A percentile compares a stretch with the other conserved stretches of the same genome.
phyloP scores from a whole-genome alignment of 2,888 invertebrate species.

The Steromphala cineraria region DNA sequence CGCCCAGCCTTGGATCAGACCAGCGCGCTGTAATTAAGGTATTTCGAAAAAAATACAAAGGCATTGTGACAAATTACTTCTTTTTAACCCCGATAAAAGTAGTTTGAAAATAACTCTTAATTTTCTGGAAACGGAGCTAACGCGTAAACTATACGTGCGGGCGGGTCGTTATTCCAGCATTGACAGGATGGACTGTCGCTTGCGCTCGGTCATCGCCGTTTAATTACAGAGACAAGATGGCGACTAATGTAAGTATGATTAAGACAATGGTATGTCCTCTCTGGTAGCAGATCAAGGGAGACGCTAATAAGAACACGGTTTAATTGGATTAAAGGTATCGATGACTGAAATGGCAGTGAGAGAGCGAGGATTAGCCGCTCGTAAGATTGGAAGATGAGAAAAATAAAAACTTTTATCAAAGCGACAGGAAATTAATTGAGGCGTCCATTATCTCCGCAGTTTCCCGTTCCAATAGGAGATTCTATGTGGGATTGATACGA shows the following conservation, averaged over 20 bases:
- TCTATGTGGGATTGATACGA: background rate
- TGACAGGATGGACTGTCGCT: background rate
- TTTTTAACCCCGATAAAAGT: slow-evolving; percentile 2
- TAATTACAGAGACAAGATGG: background rate
- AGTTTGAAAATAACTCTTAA: slow-evolving; percentile 13
- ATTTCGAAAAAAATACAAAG: background rate
- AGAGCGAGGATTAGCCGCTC: background rate
- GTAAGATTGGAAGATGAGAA: background rate
- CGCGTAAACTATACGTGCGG: background rate
- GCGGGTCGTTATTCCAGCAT: background rate
- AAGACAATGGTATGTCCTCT: background rate
- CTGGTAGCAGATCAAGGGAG: background rate
- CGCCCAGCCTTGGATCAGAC: background rate
- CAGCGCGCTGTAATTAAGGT: background rate
- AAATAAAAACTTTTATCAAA: slow-evolving; percentile 16
- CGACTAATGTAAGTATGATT: background rate
- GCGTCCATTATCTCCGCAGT: background rate
- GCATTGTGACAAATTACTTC: slow-evolving; percentile 7
- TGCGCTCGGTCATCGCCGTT: background rate
- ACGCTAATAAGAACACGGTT: background rate
- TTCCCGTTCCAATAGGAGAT: background rate
- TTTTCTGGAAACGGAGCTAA: background rate
- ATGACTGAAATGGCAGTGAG: background rate
- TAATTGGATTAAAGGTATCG: slow-evolving; percentile 12
- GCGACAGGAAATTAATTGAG: slow-evolving; percentile 7